Percentiles rank a stretch among this genome's conserved stretches.
phyloP scores from a whole-genome alignment of 2,113 vertebrate genomes.

The Plecturocebus donacophilus region DNA sequence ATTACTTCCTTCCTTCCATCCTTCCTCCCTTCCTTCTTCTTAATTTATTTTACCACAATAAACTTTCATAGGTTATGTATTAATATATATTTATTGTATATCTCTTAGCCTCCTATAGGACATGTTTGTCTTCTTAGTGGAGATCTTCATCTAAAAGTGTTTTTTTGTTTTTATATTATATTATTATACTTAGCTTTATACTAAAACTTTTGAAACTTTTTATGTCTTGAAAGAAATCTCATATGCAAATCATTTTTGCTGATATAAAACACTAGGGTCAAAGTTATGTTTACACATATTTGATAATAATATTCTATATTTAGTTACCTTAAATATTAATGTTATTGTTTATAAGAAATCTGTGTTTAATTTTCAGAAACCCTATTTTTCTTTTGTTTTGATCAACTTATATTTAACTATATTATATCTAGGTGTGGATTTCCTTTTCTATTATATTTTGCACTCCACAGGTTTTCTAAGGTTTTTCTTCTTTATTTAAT shows the following conservation, averaged over 20 bases:
- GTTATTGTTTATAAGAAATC: background rate
- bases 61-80: background rate
- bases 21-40: background rate
- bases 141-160: background rate
- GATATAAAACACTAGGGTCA: background rate
- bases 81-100: background rate
- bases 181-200: background rate
- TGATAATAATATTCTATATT: background rate
- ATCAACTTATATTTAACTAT: background rate
- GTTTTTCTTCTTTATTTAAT: background rate
- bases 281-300: background rate
- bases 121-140: background rate
- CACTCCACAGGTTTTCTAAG: background rate
- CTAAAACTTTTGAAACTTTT: background rate
- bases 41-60: background rate
- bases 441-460: background rate
- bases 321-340: background rate
- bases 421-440: background rate
- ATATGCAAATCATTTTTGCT: background rate
- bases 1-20: background rate
- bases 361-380: background rate
- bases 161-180: too few relatives aligned
- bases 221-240: too few relatives aligned
- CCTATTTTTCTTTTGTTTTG: background rate
- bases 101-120: background rate